Base-by-base conservation (phyloP, 1,140 invertebrate genomes). In the Pachyrhynchus sulphureomaculatus region DNA sequence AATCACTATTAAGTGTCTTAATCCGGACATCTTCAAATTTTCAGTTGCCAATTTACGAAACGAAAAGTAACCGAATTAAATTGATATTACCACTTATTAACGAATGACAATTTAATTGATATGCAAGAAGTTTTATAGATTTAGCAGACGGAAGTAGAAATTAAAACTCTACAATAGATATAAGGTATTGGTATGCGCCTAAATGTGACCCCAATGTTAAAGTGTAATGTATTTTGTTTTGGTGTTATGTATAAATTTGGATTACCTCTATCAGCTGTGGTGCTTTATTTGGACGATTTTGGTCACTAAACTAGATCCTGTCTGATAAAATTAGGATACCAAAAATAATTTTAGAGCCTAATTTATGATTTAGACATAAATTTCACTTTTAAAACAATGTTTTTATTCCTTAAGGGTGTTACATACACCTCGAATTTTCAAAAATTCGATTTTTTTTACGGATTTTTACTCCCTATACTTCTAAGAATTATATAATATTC, bases 1-100 rank as follows among this genome's bases (percentile, higher is more conserved):
- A 20, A 68, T 17, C 36, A 66, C 56, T 39, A 66, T 41, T 24
- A 67, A 34, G 39, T 53, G 61, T 54, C 67, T 68, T 44, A 69
- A 48, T 37, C 51, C 59, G 54, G 62, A 62, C 59, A 67, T 65
- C 54, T 56, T 15, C 2, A 20, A 48, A 13, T 9, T 12, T 47
- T 17, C 36, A 32, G 9, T 23, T 24, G 33, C 15, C 15, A 21
- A 9, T n/a, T 2, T 13, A n/a, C 21, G n/a, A 2, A 24, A n/a
- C n/a, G n/a, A n/a, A 47, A 32, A 23, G 17, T 12, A 20, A 36
- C 36, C 36, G 51, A n/a, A n/a, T 41, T 39, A n/a, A n/a, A n/a
- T 13, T 15, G 13, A 24, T 47, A 48, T 48, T 12, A 33, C 13
- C 26, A 41, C 41, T 13, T 18, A 18, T 58, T 26, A 15, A 6